phyloP scores from a whole-genome alignment of 1,140 invertebrate genomes.

The Brachionus paranguensis region DNA sequence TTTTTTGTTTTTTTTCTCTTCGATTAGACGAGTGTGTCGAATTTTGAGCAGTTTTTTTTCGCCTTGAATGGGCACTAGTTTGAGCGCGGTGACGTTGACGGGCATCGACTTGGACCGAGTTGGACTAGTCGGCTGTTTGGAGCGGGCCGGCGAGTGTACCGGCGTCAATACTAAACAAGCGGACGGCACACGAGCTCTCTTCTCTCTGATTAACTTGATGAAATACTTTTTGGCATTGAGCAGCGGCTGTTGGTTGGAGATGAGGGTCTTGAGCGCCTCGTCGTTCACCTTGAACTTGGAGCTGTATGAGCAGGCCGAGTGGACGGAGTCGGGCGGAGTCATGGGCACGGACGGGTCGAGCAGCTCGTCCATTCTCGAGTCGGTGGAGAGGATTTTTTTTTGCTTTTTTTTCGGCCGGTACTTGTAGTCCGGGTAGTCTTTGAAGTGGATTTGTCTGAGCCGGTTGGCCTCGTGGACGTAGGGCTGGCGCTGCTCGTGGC shows the following conservation, averaged over 20 bases:
- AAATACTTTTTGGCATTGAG: not conserved
- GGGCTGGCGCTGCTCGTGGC: slow-evolving; percentile 75
- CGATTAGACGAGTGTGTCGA: not conserved
- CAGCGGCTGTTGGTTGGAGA: not conserved
- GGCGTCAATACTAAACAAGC: slow-evolving; percentile 21
- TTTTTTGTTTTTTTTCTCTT: not conserved
- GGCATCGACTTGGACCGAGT: not conserved
- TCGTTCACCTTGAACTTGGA: slow-evolving; percentile 1
- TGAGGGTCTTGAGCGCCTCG: not conserved
- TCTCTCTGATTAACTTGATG: not conserved
- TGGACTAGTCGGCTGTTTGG: not conserved
- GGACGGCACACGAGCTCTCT: not conserved
- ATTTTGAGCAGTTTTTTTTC: slow-evolving; percentile 26
- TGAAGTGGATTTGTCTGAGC: slow-evolving; percentile 76
- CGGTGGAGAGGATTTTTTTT: not conserved
- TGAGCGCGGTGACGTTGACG: not conserved
- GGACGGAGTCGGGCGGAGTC: not conserved
- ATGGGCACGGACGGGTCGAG: not conserved
- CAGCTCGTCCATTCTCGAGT: not conserved
- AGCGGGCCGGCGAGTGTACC: not conserved
- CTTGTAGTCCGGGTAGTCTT: slow-evolving; percentile 84
- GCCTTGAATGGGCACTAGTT: slow-evolving; percentile 16
- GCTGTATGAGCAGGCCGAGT: not conserved
- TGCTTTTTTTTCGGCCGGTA: slow-evolving; percentile 72
- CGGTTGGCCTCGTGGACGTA: slow-evolving; percentile 85